Base-by-base conservation (phyloP, 2,888 invertebrate genomes). In the Teinopalpus imperialis region DNA sequence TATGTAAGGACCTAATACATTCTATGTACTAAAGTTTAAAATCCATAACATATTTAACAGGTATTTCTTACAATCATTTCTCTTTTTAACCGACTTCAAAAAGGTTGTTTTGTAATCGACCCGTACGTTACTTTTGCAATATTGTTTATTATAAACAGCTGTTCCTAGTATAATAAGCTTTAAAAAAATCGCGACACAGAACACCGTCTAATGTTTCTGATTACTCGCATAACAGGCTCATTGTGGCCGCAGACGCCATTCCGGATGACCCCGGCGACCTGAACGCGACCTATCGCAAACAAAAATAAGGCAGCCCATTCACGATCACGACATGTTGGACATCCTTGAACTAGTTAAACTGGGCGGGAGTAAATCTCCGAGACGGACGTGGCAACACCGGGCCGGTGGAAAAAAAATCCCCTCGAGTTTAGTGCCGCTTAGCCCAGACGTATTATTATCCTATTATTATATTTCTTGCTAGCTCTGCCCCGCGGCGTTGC, bases 341-440 rank as follows among this genome's bases (percentile, higher is more conserved):
- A 76, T 72, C 87, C 87, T 88, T 88, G 87, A 81, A 80, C 86
- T 86, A 88, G 82, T 83, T 86, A 66, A 74, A 72, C 71, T 65
- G 67, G 68, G 73, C 76, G 75, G 80, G 78, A 69, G 27, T 72
- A 59, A 73, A 73, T 80, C 73, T 65, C 61, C 59, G 60, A 66
- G 66, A 63, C 69, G 71, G 73, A 73, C 79, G 69, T 74, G 79
- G 79, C 74, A 76, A 75, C 77, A 76, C 69, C 57, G 67, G 54
- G 52, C 58, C 53, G 54, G 49, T 52, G 52, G 53, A 53, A 59
- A 59, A 53, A 75, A 83, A 81, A 81, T 65, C 54, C 61, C 59
- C 64, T 62, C 79, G 77, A 74, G 67, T 66, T 64, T 29, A 26
- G 73, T 73, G 76, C 69, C 77, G 75, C 69, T 76, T 78, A 75